Evolutionary conservation across 2,113 vertebrate genomes (phyloP).

Genomic region (Formicarius rufipectus): DNA sequence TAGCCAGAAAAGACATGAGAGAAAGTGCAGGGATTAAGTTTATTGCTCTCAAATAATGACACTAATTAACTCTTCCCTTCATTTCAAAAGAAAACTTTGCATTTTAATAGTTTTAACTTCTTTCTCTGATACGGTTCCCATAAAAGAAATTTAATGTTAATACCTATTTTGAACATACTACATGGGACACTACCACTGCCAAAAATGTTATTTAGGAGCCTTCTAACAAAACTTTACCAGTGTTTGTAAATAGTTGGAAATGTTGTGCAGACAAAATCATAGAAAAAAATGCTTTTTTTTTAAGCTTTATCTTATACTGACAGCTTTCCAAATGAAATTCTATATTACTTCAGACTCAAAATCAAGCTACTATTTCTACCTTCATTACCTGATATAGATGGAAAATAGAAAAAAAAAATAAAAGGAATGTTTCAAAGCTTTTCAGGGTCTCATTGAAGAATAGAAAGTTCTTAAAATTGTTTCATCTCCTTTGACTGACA

Average conservation of each 20-base stretch:
- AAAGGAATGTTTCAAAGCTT: background rate
- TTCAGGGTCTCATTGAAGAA: background rate
- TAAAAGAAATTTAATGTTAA: background rate
- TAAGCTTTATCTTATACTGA: background rate
- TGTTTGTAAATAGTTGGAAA: background rate
- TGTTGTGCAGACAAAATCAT: background rate
- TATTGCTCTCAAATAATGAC: background rate
- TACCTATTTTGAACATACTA: background rate
- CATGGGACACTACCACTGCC: background rate
- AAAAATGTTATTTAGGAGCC: background rate
- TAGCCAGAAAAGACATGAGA: background rate
- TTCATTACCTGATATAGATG: background rate
- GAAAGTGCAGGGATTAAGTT: fast-evolving
- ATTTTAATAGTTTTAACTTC: background rate
- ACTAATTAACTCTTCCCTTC: background rate
- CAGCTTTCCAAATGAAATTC: background rate
- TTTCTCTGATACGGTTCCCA: background rate
- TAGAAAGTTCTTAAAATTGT: background rate
- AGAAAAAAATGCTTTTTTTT: background rate
- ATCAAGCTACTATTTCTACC: background rate
- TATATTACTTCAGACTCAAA: background rate
- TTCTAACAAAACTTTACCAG: background rate
- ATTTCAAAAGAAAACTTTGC: background rate
- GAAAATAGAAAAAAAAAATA: background rate
- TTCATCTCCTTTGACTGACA: background rate